Conservation (phyloP, 2,113 vertebrate species). For the Parus major region DNA sequence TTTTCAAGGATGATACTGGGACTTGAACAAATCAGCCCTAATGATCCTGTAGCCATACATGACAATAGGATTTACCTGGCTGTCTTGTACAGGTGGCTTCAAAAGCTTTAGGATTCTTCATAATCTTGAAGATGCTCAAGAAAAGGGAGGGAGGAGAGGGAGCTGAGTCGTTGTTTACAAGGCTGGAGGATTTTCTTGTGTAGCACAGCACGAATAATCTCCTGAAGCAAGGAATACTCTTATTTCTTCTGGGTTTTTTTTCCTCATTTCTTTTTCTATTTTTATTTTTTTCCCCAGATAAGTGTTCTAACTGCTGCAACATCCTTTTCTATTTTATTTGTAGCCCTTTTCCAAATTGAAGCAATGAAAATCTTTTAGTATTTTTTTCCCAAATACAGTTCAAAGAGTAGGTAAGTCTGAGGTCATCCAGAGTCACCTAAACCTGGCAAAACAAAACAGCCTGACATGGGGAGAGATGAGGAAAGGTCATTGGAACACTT, state of each 20-base stretch:
- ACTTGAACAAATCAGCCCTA: background rate
- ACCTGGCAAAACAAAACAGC: background rate
- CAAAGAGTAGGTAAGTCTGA: background rate
- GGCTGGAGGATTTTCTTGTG: background rate
- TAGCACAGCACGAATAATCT: background rate
- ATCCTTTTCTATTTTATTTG: background rate
- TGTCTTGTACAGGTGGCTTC: background rate
- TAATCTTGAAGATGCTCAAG: background rate
- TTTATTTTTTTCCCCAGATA: fast-evolving
- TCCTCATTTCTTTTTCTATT: fast-evolving
- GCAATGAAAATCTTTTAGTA: background rate
- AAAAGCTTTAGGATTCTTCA: background rate
- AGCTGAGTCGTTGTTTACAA: background rate
- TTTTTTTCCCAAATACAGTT: background rate
- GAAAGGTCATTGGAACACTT: background rate
- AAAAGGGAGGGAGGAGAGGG: background rate
- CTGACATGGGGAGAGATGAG: background rate
- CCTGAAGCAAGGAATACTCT: background rate
- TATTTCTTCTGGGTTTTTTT: background rate
- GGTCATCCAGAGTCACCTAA: background rate
- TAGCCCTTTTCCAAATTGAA: background rate
- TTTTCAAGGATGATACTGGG: background rate
- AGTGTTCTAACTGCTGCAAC: background rate
- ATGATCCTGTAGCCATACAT: background rate
- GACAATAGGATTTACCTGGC: background rate